A percentile compares a stretch with the other conserved stretches of the same genome.
Conservation (phyloP, 2,797 vertebrate species). For the Lepilemur septentrionalis region DNA sequence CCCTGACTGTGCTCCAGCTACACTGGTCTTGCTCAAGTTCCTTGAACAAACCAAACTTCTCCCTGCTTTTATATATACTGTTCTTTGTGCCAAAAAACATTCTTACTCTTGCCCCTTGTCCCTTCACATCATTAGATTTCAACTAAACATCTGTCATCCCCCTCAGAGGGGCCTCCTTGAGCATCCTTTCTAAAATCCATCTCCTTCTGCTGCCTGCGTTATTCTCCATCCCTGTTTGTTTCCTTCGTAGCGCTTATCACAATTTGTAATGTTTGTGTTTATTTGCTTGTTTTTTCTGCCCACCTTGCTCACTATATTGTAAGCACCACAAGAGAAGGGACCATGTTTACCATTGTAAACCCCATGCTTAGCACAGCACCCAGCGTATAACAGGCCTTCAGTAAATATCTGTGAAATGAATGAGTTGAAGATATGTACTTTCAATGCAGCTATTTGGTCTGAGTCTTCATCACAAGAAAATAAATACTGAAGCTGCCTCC, state of each 20-base stretch:
- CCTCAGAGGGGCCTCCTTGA: background rate
- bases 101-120: background rate
- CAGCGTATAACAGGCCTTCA: background rate
- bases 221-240: background rate
- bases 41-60: background rate
- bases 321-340: background rate
- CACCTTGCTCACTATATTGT: background rate
- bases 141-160: background rate
- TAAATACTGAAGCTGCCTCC: conserved; percentile 40
- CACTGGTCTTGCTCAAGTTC: background rate
- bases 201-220: background rate
- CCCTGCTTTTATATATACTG: background rate
- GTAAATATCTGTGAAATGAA: background rate
- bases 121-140: background rate
- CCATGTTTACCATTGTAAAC: background rate
- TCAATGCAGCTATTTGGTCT: background rate
- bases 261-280: background rate
- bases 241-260: background rate
- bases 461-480: conserved; percentile 44
- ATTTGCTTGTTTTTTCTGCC: background rate
- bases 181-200: background rate
- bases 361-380: background rate
- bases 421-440: background rate
- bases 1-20: background rate
- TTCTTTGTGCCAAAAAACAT: background rate